These are phyloP conservation scores for Potorous gilbertii DNA, from an alignment of 2,797 vertebrate species.

Conservation along the genomic window DNA sequence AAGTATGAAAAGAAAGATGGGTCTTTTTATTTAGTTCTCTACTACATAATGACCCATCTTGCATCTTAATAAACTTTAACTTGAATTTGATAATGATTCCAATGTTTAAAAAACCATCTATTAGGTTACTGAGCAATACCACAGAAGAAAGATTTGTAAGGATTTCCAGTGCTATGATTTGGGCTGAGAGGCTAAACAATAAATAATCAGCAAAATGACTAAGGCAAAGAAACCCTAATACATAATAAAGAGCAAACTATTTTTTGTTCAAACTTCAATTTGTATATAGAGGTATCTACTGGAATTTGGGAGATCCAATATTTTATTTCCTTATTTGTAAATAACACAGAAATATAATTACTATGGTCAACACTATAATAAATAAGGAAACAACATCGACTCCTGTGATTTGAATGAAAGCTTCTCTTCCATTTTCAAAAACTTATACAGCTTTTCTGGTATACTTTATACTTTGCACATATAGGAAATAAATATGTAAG, in stretches of 20 bases:
- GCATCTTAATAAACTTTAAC: conserved; percentile 23
- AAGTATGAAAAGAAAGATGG: not conserved
- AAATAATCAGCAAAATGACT: conserved; percentile 15
- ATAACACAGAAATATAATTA: not conserved
- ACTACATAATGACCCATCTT: not conserved
- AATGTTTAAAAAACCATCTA: not conserved
- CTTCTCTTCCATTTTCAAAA: conserved; percentile 23
- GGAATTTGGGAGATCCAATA: conserved; percentile 11
- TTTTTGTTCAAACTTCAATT: conserved; percentile 4
- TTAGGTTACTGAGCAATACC: conserved; percentile 15
- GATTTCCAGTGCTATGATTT: conserved; percentile 22
- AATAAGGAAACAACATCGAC: conserved; percentile 6
- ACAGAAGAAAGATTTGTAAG: conserved; percentile 17
- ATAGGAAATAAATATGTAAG: no score
- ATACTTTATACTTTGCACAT: no score
- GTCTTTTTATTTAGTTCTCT: not conserved
- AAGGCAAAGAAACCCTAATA: conserved; percentile 19
- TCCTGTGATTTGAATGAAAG: not conserved
- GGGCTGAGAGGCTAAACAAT: conserved; percentile 30
- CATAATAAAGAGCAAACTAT: conserved; percentile 11
- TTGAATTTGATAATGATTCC: not conserved
- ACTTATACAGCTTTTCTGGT: not conserved
- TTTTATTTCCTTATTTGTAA: not conserved
- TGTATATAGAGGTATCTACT: not conserved
- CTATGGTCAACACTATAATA: not conserved